A percentile compares a stretch with the other conserved stretches of the same genome.
These are phyloP conservation scores for Hipparchia semele DNA, from an alignment of 2,888 invertebrate species.

Conservation along the genomic window DNA sequence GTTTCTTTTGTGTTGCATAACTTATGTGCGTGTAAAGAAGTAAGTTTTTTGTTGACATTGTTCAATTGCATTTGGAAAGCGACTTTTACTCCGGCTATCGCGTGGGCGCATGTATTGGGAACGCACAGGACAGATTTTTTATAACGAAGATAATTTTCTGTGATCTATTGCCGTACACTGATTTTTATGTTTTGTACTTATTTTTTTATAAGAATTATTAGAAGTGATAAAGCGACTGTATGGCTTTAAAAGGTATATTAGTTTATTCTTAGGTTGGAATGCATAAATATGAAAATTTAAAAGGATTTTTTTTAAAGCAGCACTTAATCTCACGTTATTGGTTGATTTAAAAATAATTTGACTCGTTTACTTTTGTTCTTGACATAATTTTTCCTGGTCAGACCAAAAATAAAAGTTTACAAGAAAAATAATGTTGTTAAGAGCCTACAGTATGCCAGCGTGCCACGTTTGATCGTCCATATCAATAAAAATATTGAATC, in stretches of 20 bases:
- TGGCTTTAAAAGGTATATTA: slow-evolving; percentile 8
- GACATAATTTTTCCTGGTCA: no score
- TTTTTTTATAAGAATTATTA: slow-evolving; percentile 19
- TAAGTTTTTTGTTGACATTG: slow-evolving; percentile 57
- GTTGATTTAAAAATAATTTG: background rate
- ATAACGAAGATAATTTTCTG: slow-evolving; percentile 55
- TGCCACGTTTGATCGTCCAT: no score
- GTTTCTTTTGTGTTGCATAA: slow-evolving; percentile 31
- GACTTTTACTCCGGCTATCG: slow-evolving; percentile 59
- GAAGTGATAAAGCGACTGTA: slow-evolving; percentile 17
- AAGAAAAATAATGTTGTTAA: no score
- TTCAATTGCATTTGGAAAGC: slow-evolving; percentile 72
- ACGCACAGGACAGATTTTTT: slow-evolving; percentile 60
- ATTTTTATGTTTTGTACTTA: slow-evolving; percentile 25
- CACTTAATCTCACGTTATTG: background rate
- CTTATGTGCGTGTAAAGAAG: slow-evolving; percentile 38
- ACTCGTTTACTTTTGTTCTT: no score
- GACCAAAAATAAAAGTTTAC: no score
- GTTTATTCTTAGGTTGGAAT: background rate
- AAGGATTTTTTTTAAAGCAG: background rate
- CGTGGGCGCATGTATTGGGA: slow-evolving; percentile 63
- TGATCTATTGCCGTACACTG: slow-evolving; percentile 48
- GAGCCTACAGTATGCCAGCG: no score
- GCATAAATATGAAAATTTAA: background rate
- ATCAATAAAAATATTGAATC: no score